Evolutionary conservation across 1,140 invertebrate genomes (phyloP).

Genomic region (Marisa cornuarietis): DNA sequence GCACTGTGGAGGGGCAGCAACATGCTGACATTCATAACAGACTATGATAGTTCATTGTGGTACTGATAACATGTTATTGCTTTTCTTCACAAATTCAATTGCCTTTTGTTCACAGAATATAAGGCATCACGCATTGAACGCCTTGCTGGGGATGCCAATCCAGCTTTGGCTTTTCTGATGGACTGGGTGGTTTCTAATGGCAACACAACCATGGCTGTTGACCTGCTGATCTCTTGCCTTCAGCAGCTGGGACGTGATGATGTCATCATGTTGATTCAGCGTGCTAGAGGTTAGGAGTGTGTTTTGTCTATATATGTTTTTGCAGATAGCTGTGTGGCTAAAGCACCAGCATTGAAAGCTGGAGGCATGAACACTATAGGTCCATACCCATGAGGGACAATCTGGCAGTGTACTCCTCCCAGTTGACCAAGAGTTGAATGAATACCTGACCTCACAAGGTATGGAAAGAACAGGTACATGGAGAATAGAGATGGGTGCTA

Average conservation of each 20-base stretch:
- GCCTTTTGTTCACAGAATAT: constrained; percentile 57
- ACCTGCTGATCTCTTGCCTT: constrained; percentile 64
- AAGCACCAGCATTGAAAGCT: background rate
- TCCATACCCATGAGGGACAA: no score
- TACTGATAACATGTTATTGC: no score
- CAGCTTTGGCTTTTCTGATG: constrained; percentile 63
- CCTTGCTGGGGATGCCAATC: constrained; percentile 65
- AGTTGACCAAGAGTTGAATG: no score
- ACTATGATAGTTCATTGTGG: no score
- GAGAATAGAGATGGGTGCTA: no score
- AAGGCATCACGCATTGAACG: constrained; percentile 61
- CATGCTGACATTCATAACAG: no score
- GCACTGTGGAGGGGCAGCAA: no score
- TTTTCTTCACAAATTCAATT: no score
- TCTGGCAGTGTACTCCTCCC: no score
- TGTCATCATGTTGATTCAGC: constrained; percentile 63
- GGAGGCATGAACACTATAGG: no score
- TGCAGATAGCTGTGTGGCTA: background rate
- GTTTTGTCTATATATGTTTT: background rate
- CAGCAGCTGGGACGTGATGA: constrained; percentile 65
- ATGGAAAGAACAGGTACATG: no score
- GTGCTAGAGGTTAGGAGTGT: constrained; percentile 54
- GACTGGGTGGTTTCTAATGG: constrained; percentile 68
- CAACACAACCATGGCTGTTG: constrained; percentile 66
- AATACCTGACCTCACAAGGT: no score